These are phyloP conservation scores for Belgica antarctica DNA, from an alignment of 2,888 invertebrate genomes.

Conservation along the genomic window DNA sequence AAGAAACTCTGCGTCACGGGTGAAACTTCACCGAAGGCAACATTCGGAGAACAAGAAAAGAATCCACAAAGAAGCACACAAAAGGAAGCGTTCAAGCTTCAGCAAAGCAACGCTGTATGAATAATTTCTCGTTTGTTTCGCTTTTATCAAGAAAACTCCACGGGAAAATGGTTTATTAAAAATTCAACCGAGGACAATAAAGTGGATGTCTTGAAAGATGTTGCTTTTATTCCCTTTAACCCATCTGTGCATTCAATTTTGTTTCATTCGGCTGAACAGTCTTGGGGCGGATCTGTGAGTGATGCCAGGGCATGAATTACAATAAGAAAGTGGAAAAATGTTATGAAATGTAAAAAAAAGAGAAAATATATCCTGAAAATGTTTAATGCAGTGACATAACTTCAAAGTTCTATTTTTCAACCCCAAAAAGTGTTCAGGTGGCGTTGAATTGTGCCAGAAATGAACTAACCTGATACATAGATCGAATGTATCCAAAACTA, in stretches of 20 bases:
- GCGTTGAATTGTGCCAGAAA: too few species aligned
- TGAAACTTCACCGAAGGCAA: not conserved
- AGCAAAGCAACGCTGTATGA: conserved; percentile 32
- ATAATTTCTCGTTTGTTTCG: conserved; percentile 18
- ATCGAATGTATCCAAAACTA: too few species aligned
- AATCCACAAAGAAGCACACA: conserved; percentile 12
- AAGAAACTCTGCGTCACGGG: too few species aligned
- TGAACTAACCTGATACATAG: too few species aligned
- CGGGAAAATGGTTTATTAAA: conserved; percentile 30
- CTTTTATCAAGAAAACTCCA: not conserved
- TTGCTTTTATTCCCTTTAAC: conserved; percentile 4
- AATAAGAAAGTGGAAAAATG: not conserved
- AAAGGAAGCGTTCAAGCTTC: not conserved
- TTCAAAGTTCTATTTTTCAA: too few species aligned
- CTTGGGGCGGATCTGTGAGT: too few species aligned
- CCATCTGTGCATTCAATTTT: conserved; percentile 13
- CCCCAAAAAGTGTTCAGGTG: too few species aligned
- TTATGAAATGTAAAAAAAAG: too few species aligned
- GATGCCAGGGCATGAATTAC: too few species aligned
- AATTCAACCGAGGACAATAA: conserved; percentile 35
- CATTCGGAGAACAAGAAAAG: not conserved
- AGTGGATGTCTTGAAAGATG: not conserved
- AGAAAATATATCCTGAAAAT: too few species aligned
- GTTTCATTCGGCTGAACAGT: too few species aligned
- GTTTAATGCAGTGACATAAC: too few species aligned